Evolutionary conservation across 2,888 invertebrate species (phyloP), one percentile per base, ranked within the genome.

Genomic region (Cremastinae sp.): DNA sequence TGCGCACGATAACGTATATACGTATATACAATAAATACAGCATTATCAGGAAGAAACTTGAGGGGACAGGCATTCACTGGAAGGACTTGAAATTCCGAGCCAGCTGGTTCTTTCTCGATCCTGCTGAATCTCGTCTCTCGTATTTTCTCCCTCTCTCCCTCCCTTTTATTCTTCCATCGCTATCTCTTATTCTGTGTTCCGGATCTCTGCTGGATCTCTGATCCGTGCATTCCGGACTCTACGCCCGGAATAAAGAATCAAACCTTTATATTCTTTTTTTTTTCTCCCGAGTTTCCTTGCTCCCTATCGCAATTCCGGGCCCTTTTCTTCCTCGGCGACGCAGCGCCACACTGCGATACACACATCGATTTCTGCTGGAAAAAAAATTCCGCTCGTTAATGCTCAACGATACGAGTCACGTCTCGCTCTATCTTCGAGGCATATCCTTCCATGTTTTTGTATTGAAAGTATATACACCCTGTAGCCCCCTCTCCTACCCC

Each of bases 191-290:
- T 38, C 47, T 70, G 36, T 73, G 64, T 69, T 59, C 47, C 66
- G 54, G 69, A 77, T 65, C 69, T 73, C 59, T 70, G 69, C 47
- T 61, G 54, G 69, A 77, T 65, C 69, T 73, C 59, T 70, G 69
- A 73, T 78, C 80, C 79, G 79, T 80, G 84, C 82, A 78, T 82
- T 79, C 75, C 66, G 81, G 80, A 78, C 79, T 83, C 79, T 82
- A 83, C 84, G 85, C 80, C 68, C 81, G 82, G 85, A 86, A 86
- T 86, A 84, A 87, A 87, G 84, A 86, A 86, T 85, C 84, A 82
- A 84, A 82, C 81, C 69, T 64, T 83, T 74, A 75, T 59, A 62
- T 43, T 78, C 78, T 73, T 78, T 78, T 64, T 80, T 72, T 54
- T 51, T 22, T 62, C 78, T 77, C 79, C 72, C 58, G 38, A 22